Percentiles rank a stretch among this genome's conserved stretches.
Conservation (phyloP, 2,888 invertebrate species). For the Amaurobius ferox region DNA sequence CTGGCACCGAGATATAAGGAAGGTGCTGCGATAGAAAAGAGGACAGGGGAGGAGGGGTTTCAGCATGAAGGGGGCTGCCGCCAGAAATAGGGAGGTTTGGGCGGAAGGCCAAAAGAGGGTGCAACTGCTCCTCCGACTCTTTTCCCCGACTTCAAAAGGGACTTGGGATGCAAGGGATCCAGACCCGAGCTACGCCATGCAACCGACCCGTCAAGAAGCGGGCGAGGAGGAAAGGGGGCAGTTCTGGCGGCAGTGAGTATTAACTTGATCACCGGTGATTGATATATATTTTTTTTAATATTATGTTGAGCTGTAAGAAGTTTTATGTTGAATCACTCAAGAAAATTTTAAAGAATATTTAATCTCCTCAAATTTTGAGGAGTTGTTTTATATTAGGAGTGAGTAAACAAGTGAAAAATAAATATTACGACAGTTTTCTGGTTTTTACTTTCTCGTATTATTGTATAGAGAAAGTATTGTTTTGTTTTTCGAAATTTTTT, state of each 20-base stretch:
- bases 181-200: slow-evolving; percentile 69
- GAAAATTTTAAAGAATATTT: too few species aligned
- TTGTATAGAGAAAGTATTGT: too few species aligned
- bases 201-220: slow-evolving; percentile 65
- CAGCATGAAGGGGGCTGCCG: background rate
- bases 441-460: too few species aligned
- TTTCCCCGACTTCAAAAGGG: slow-evolving; percentile 33
- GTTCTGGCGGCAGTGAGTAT: slow-evolving; percentile 50
- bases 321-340: too few species aligned
- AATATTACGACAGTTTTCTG: too few species aligned
- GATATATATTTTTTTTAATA: too few species aligned
- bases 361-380: too few species aligned
- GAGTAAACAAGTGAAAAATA: too few species aligned
- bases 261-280: too few species aligned
- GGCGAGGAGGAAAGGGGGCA: slow-evolving; percentile 41
- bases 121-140: slow-evolving; percentile 28
- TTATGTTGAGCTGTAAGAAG: too few species aligned
- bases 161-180: slow-evolving; percentile 64
- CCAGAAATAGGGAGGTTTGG: slow-evolving; percentile 61
- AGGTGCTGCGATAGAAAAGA: slow-evolving; percentile 16
- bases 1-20: slow-evolving; percentile 19
- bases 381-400: too few species aligned
- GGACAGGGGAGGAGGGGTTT: slow-evolving; percentile 1
- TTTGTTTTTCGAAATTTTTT: too few species aligned
- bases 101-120: slow-evolving; percentile 63